Percentiles rank a stretch among this genome's conserved stretches.
These are phyloP conservation scores for Nephrotoma appendiculata DNA, from an alignment of 2,888 invertebrate species.

Conservation along the genomic window DNA sequence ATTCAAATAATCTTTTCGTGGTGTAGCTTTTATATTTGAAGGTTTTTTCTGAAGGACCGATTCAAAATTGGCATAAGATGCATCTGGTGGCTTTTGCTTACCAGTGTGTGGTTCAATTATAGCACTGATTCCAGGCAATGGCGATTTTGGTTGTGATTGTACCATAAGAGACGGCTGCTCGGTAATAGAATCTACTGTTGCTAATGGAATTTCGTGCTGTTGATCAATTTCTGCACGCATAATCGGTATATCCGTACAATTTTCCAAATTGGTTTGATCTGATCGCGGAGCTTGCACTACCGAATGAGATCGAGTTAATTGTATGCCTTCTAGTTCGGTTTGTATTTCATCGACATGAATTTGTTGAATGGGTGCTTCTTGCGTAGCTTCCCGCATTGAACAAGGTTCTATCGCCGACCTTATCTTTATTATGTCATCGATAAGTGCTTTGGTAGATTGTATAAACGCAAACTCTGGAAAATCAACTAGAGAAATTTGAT, in stretches of 20 bases:
- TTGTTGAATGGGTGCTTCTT: not conserved
- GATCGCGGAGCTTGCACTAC: not conserved
- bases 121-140: not conserved
- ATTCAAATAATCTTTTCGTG: not conserved
- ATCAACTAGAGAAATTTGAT: not conserved
- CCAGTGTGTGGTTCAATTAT: not conserved
- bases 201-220: not conserved
- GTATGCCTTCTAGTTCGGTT: not conserved
- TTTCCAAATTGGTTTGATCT: not conserved
- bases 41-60: not conserved
- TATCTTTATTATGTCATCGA: not conserved
- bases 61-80: not conserved
- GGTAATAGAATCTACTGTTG: not conserved
- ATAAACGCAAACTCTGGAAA: not conserved
- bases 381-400: not conserved
- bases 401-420: not conserved
- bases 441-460: not conserved
- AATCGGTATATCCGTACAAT: not conserved
- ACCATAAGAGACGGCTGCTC: not conserved
- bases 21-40: not conserved
- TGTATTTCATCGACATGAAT: not conserved
- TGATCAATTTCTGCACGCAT: not conserved
- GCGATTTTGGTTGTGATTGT: not conserved
- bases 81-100: not conserved
- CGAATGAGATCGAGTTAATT: not conserved